Conservation (phyloP, 1,140 invertebrate species). For the Leptinotarsa texana region DNA sequence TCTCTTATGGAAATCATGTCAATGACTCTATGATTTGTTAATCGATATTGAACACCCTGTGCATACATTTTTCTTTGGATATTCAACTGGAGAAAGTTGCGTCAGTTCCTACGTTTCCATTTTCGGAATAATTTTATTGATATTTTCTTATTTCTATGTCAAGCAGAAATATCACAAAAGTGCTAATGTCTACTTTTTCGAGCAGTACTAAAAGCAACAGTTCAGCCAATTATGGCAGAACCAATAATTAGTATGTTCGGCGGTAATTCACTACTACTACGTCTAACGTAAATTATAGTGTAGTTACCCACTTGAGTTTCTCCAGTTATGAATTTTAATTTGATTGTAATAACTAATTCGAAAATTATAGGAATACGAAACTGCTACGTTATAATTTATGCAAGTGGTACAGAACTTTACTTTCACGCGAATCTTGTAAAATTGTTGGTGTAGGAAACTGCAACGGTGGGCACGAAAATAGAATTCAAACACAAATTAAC, state of each 20-base stretch:
- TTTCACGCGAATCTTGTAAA: slow-evolving; percentile 1
- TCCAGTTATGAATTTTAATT: slow-evolving; percentile 3
- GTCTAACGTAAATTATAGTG: background rate
- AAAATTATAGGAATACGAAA: slow-evolving; percentile 5
- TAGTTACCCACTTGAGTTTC: background rate
- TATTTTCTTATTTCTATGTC: too few relatives aligned
- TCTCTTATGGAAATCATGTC: too few relatives aligned
- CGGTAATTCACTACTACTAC: background rate
- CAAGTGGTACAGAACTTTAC: background rate
- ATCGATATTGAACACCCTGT: too few relatives aligned
- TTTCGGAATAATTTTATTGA: too few relatives aligned
- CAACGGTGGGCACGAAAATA: too few relatives aligned
- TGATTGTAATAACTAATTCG: slow-evolving; percentile 7
- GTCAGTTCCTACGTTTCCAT: too few relatives aligned
- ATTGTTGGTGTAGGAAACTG: background rate
- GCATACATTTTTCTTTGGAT: too few relatives aligned
- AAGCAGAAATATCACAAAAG: too few relatives aligned
- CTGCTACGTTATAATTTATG: background rate
- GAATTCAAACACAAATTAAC: too few relatives aligned
- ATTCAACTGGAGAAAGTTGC: too few relatives aligned
- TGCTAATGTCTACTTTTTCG: too few relatives aligned
- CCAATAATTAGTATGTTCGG: background rate
- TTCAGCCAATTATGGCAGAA: background rate
- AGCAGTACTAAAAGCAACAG: background rate
- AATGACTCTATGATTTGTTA: too few relatives aligned